Evolutionary conservation across 2,797 vertebrate species (phyloP).

Genomic region (Oreortyx pictus): DNA sequence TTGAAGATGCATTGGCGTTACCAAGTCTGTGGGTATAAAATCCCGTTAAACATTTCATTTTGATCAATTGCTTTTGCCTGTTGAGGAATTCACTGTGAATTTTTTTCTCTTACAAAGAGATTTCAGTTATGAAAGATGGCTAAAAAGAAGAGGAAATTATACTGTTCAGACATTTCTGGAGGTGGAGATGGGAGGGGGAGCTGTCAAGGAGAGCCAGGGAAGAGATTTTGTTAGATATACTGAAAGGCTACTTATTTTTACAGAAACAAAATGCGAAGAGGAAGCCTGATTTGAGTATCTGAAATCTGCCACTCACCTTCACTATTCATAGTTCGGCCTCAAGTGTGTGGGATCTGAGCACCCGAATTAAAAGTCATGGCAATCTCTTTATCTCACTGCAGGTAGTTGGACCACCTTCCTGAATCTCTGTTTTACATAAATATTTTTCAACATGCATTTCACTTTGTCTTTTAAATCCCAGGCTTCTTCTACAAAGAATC

Average conservation of each 20-base stretch:
- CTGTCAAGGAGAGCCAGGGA: constrained; percentile 19
- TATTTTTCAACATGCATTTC: not conserved
- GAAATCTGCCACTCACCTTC: constrained; percentile 10
- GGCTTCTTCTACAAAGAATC: not conserved
- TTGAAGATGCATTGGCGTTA: not conserved
- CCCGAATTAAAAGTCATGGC: not conserved
- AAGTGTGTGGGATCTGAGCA: not conserved
- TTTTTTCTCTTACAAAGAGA: constrained; percentile 48
- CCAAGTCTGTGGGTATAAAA: not conserved
- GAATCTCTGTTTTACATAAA: not conserved
- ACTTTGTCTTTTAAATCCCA: not conserved
- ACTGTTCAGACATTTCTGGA: constrained; percentile 68
- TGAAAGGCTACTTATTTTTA: constrained; percentile 62
- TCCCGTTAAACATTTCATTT: constrained; percentile 43
- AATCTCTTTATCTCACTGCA: not conserved
- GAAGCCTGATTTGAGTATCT: constrained; percentile 11
- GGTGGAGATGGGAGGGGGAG: constrained; percentile 53
- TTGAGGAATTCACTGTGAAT: constrained; percentile 53
- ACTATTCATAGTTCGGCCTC: constrained; percentile 10
- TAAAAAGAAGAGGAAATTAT: constrained; percentile 74
- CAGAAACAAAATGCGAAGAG: constrained; percentile 22
- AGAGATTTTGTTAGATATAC: constrained; percentile 40
- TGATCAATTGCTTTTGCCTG: constrained; percentile 50
- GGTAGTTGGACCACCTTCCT: not conserved
- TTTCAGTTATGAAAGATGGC: constrained; percentile 60